Evolutionary conservation across 2,797 vertebrate species (phyloP).

Genomic region (Gallinago solitaria): DNA sequence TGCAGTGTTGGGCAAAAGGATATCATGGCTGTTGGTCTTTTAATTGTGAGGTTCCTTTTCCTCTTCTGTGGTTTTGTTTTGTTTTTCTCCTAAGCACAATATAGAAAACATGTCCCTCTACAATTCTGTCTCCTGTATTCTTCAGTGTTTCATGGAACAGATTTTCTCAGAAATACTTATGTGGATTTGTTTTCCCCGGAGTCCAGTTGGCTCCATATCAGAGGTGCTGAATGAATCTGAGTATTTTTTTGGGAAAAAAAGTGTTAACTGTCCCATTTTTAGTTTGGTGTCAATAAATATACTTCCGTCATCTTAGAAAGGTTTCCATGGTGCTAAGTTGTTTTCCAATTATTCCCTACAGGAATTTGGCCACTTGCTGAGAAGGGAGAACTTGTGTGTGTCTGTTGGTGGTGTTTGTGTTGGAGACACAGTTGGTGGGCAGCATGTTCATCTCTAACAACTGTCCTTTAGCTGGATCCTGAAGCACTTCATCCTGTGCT

Average conservation of each 20-base stretch:
- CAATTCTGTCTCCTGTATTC: neutral
- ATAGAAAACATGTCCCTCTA: neutral
- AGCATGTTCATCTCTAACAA: neutral
- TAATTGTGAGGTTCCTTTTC: neutral
- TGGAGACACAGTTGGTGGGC: neutral
- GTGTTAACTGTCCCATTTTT: neutral
- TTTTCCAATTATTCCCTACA: neutral
- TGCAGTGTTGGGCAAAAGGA: neutral
- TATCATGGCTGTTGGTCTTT: neutral
- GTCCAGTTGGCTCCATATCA: neutral
- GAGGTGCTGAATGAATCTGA: neutral
- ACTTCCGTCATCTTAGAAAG: neutral
- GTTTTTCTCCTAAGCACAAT: neutral
- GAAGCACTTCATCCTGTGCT: neutral
- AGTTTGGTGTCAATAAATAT: neutral
- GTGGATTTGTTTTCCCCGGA: neutral
- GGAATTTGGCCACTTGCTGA: neutral
- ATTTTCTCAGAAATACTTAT: neutral
- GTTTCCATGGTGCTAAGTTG: neutral
- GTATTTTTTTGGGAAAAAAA: neutral
- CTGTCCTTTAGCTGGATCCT: neutral
- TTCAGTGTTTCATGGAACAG: neutral
- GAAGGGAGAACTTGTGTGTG: neutral
- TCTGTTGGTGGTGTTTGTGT: neutral
- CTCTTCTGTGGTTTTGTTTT: neutral